A percentile compares a stretch with the other conserved stretches of the same genome.
These are phyloP conservation scores for Archilochus colubris DNA, from an alignment of 2,113 vertebrate genomes.

Conservation along the genomic window DNA sequence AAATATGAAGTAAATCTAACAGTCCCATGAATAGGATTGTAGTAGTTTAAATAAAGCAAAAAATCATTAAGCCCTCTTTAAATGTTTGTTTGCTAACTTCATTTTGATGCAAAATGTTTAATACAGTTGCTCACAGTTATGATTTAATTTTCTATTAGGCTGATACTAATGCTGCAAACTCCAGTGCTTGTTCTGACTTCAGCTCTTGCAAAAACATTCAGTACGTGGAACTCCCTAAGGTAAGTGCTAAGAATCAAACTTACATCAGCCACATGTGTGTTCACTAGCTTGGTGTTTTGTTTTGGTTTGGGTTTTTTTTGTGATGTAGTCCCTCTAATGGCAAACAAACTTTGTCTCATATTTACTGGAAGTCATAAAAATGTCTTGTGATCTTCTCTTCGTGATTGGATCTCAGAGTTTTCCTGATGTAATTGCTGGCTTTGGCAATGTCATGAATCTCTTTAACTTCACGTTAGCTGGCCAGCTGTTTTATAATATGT, in stretches of 20 bases:
- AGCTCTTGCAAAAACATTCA: conserved; percentile 75
- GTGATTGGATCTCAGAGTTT: neutral
- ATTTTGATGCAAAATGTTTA: neutral
- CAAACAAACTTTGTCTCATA: neutral
- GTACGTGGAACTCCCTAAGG: conserved; percentile 84
- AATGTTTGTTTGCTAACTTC: neutral
- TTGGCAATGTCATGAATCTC: neutral
- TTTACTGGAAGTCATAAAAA: neutral
- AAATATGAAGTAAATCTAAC: neutral
- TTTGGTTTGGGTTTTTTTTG: neutral
- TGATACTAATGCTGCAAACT: conserved; percentile 29
- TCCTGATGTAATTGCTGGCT: neutral
- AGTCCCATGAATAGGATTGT: neutral
- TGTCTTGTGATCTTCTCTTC: neutral
- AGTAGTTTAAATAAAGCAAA: neutral
- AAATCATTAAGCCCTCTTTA: neutral
- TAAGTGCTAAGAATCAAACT: conserved; percentile 45
- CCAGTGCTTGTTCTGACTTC: conserved; percentile 46
- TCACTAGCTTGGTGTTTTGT: neutral
- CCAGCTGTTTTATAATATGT: neutral
- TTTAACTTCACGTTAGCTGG: neutral
- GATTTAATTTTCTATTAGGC: conserved; percentile 46
- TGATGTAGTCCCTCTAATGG: neutral
- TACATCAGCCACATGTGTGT: neutral
- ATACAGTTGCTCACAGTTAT: neutral